These are phyloP conservation scores for Drosophila cardini DNA, from an alignment of 1,140 invertebrate genomes.

Conservation along the genomic window DNA sequence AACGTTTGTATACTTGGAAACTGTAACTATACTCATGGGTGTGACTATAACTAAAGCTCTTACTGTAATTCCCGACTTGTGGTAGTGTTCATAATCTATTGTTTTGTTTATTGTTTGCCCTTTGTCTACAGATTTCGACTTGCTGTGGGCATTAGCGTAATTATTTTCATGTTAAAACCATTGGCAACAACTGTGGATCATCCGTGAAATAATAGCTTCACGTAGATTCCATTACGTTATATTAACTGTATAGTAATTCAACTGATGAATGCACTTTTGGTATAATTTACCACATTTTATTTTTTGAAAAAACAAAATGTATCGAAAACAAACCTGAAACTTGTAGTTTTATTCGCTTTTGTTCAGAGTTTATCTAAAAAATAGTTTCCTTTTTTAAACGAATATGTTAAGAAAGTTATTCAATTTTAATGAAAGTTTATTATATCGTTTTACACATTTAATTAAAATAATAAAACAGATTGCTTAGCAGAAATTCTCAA, in stretches of 20 bases:
- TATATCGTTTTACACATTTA: slow-evolving; percentile 36
- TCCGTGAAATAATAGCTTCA: slow-evolving; percentile 73
- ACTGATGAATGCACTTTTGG: too few relatives aligned
- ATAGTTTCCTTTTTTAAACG: too few relatives aligned
- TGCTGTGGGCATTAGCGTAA: slow-evolving; percentile 67
- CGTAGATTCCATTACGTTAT: slow-evolving; percentile 7
- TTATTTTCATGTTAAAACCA: slow-evolving; percentile 67
- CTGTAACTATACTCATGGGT: slow-evolving; percentile 1
- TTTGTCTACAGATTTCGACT: slow-evolving; percentile 59
- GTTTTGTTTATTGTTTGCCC: slow-evolving; percentile 64
- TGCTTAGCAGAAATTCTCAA: too few relatives aligned
- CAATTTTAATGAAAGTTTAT: background rate
- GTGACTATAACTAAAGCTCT: background rate
- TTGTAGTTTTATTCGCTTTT: too few relatives aligned
- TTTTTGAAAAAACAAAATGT: too few relatives aligned
- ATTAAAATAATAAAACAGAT: too few relatives aligned
- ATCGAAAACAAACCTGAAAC: too few relatives aligned
- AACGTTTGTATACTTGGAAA: slow-evolving; percentile 67
- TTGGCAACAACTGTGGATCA: slow-evolving; percentile 33
- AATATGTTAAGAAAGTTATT: too few relatives aligned
- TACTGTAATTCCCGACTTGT: too few relatives aligned
- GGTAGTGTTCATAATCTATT: slow-evolving; percentile 16
- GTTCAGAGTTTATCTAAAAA: too few relatives aligned
- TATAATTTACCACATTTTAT: too few relatives aligned
- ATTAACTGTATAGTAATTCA: too few relatives aligned